Evolutionary conservation across 2,888 invertebrate species (phyloP).

Genomic region (Caenorhabditis afra): DNA sequence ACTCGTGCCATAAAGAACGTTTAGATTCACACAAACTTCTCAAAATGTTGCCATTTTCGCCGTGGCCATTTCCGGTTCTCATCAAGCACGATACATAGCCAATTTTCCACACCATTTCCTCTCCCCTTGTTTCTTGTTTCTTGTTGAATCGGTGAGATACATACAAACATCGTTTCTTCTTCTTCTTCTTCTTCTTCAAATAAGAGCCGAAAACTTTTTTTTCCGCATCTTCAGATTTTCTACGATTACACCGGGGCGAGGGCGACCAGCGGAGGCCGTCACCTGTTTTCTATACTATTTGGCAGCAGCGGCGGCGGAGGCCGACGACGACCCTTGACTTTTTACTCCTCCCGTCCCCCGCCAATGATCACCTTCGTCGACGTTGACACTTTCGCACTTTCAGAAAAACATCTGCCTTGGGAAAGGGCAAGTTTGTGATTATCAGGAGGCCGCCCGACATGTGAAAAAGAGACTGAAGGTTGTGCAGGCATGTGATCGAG

Average conservation of each 20-base stretch:
- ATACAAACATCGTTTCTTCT: background rate
- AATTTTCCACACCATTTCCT: slow-evolving; percentile 37
- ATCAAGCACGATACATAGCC: slow-evolving; percentile 34
- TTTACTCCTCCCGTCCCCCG: background rate
- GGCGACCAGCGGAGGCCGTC: too few species aligned
- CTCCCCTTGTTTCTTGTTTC: background rate
- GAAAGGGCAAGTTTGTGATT: slow-evolving; percentile 14
- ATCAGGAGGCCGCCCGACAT: slow-evolving; percentile 41
- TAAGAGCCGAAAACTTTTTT: too few species aligned
- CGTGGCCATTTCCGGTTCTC: slow-evolving; percentile 21
- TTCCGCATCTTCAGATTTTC: too few species aligned
- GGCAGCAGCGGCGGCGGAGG: background rate
- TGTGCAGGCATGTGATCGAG: slow-evolving; percentile 6
- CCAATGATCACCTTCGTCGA: slow-evolving; percentile 1
- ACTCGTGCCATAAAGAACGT: too few species aligned
- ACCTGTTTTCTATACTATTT: slow-evolving; percentile 11
- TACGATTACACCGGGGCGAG: too few species aligned
- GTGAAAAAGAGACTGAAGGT: slow-evolving; percentile 17
- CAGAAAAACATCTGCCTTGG: slow-evolving; percentile 13
- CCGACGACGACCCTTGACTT: slow-evolving; percentile 20
- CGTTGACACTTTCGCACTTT: slow-evolving; percentile 17
- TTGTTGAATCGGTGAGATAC: slow-evolving; percentile 2
- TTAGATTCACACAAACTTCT: too few species aligned
- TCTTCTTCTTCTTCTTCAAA: background rate
- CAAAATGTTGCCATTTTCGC: background rate